Evolutionary conservation across 2,888 invertebrate species (phyloP), one percentile per base, ranked within the genome.

Genomic region (Gryllus longicercus): DNA sequence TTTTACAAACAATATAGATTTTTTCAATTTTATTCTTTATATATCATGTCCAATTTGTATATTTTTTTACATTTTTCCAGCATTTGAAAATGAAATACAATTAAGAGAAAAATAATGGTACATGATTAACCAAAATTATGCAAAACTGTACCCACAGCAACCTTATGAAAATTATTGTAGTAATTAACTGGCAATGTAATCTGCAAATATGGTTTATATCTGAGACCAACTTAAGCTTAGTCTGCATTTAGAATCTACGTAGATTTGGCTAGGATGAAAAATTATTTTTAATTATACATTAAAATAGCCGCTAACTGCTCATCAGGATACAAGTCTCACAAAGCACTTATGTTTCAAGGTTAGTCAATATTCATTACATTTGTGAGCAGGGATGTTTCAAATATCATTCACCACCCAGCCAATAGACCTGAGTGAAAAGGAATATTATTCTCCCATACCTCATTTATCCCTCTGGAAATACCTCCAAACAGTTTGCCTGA

Each of bases 91-190:
- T 82, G 51, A 82, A 82, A 81, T 82, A 81, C 82, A 82, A 82
- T 82, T 63, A 82, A 81, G 80, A 82, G 80, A 80, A 81, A 81
- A 79, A 80, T 79, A 78, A 82, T 79, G 78, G 79, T 78, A 81
- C 78, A 81, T 82, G 74, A 80, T 80, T 79, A 78, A 81, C 74
- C 79, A 80, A 81, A 82, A 77, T 38, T 50, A 50, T 63, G 51
- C 74, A 82, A 78, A 79, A 50, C 79, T 79, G 81, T 81, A 82
- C 81, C 82, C 82, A 82, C 82, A 82, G 79, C 82, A 82, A 82
- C 81, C 81, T 80, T 50, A 25, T 77, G 75, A 78, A 75, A 75
- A 78, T 80, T 50, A 50, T 74, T 25, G 49, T 25, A 79, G 50
- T 23, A 75, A 75, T 79, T 38, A 75, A 23, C 50, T 75, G 49